Percentiles rank a stretch among this genome's conserved stretches.
phyloP scores from a whole-genome alignment of 2,888 invertebrate species.

The Noctuana brunneofusca region DNA sequence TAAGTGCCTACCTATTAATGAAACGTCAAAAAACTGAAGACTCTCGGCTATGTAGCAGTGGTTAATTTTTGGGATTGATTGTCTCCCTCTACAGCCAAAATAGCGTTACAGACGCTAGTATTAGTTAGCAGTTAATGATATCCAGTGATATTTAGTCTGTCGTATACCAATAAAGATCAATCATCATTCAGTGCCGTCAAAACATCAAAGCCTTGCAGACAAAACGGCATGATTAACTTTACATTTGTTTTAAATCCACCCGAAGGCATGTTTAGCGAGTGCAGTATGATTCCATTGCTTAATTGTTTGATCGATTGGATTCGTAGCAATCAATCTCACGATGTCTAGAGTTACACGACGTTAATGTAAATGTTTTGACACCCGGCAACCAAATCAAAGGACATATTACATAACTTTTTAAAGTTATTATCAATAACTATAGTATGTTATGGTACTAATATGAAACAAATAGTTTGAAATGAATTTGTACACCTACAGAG shows the following conservation, averaged over 20 bases:
- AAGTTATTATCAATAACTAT: background rate
- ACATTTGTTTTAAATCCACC: constrained; percentile 29
- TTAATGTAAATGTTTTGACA: constrained; percentile 26
- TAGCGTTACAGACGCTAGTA: too few relatives aligned
- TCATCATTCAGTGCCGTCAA: constrained; percentile 24
- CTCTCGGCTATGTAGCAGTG: too few relatives aligned
- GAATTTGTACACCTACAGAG: too few relatives aligned
- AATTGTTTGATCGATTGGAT: constrained; percentile 31
- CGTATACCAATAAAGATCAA: constrained; percentile 19
- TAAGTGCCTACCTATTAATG: too few relatives aligned
- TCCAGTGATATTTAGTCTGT: constrained; percentile 9
- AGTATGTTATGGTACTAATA: background rate
- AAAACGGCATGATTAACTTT: constrained; percentile 28
- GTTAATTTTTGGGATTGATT: too few relatives aligned
- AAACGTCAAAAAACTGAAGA: too few relatives aligned
- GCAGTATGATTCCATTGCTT: constrained; percentile 23
- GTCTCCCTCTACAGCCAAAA: too few relatives aligned
- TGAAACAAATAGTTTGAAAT: background rate
- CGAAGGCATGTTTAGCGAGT: constrained; percentile 20
- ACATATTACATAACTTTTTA: constrained; percentile 16
- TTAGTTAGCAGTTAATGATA: background rate
- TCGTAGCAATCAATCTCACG: constrained; percentile 22
- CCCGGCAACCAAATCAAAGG: constrained; percentile 16
- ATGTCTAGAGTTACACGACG: constrained; percentile 18
- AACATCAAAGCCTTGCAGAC: constrained; percentile 14